A percentile compares a stretch with the other conserved stretches of the same genome.
phyloP scores from a whole-genome alignment of 37 sponge, comb jelly and placozoan species.

The Tethya wilhelma region DNA sequence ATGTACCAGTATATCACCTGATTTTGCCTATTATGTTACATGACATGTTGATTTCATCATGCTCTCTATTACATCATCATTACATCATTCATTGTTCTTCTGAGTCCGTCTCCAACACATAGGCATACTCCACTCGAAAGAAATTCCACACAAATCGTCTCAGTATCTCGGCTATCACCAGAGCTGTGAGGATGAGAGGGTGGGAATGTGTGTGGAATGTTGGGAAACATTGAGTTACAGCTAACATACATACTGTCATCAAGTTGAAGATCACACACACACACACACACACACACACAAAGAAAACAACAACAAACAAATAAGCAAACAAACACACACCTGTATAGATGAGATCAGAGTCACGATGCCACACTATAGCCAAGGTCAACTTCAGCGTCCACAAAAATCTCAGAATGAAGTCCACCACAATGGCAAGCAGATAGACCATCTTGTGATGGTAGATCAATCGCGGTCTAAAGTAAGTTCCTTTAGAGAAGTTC shows the following conservation, averaged over 20 bases:
- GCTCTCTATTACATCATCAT: too few species aligned
- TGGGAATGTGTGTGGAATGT: background rate
- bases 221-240: too few species aligned
- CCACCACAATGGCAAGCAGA: conserved; percentile 76
- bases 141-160: conserved; percentile 98
- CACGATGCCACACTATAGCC: conserved; percentile 64
- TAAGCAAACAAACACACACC: background rate
- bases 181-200: conserved; percentile 4
- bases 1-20: too few species aligned
- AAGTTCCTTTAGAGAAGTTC: conserved; percentile 5
- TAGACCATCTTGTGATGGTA: conserved; percentile 71
- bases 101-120: too few species aligned
- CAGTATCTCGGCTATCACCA: conserved; percentile 64
- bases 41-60: too few species aligned
- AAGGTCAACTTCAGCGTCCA: conserved; percentile 90
- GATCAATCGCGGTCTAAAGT: conserved; percentile 59
- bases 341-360: conserved; percentile 81
- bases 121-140: conserved; percentile 93
- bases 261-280: background rate
- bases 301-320: background rate
- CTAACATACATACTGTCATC: background rate
- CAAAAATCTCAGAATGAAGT: conserved; percentile 80
- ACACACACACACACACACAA: background rate
- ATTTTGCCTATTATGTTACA: too few species aligned
- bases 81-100: too few species aligned